phyloP scores from a whole-genome alignment of 2,888 invertebrate species.

The Acutogordius australiensis region DNA sequence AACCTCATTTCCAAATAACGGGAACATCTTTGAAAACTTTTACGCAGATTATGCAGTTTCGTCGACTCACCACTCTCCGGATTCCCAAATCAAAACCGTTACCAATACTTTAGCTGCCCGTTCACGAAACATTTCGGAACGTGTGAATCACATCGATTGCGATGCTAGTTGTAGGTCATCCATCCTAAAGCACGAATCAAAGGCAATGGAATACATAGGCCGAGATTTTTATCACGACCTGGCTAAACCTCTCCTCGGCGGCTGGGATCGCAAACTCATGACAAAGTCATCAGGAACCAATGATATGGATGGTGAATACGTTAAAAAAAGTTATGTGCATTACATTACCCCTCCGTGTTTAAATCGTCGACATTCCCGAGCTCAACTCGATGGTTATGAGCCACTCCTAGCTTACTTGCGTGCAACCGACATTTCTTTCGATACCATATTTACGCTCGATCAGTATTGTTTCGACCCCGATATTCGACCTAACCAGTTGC shows the following conservation, averaged over 20 bases:
- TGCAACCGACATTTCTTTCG: not conserved
- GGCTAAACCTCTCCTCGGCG: not conserved
- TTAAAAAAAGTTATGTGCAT: too few relatives aligned
- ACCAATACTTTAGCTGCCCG: too few relatives aligned
- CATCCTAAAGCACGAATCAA: not conserved
- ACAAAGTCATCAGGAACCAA: too few relatives aligned
- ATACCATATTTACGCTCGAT: not conserved
- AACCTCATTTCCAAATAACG: too few relatives aligned
- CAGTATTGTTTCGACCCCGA: not conserved
- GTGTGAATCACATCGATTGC: not conserved
- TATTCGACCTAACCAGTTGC: not conserved
- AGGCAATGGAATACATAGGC: not conserved
- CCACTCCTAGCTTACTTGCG: not conserved
- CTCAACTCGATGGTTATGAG: not conserved
- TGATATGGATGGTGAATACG: not conserved
- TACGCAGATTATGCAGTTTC: too few relatives aligned
- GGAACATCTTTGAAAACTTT: not conserved
- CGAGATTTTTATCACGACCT: not conserved
- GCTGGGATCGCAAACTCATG: not conserved
- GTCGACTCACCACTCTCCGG: not conserved
- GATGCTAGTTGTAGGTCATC: not conserved
- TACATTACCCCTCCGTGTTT: not conserved
- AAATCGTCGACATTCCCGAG: not conserved
- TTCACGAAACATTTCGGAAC: too few relatives aligned
- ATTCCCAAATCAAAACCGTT: not conserved